Evolutionary conservation across 2,113 vertebrate genomes (phyloP), one percentile per base, ranked within the genome.

Genomic region (Nerophis ophidion): DNA sequence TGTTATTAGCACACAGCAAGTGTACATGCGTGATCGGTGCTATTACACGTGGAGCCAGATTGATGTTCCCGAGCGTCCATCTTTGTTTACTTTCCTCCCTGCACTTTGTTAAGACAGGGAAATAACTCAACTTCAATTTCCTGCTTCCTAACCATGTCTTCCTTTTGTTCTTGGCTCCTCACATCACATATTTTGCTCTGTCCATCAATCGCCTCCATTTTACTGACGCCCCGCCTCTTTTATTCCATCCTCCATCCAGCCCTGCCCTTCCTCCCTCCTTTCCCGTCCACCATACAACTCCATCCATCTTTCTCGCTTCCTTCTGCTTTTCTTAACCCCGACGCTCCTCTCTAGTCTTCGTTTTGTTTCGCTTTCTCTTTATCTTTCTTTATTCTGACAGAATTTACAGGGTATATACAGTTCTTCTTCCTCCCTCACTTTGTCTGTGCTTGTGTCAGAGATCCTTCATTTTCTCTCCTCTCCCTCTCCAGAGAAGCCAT

Each of bases 401-500:
- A 56, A 19, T 10, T 12, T 56, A 6, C 8, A 6, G 9, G 19
- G 16, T 56, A 19, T 42, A 44, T 3, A 9, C 12, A 9, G 10
- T 44, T 44, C 40, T 77, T 83, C 79, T 55, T 63, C 68, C 69
- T 72, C 72, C 71, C 70, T 69, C 74, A 74, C 78, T 83, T 81
- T 75, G 68, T 84, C 77, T 74, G 71, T 62, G 73, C 73, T 75
- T 71, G 71, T 81, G 74, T 77, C 82, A 66, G 75, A 65, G 71
- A 71, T 68, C 60, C 65, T 79, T 87, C 90, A 83, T 81, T 14
- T 17, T 19, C 17, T 48, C 15, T 69, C 53, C 70, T 57, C 72
- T 53, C 63, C 62, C 83, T 83, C 81, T 84, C 86, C 77, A 85
- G 86, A 86, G 86, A 78, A 86, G 84, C 84, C 84, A 88, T 88